phyloP scores from a whole-genome alignment of 1,140 invertebrate genomes.

The Aricia agestis region DNA sequence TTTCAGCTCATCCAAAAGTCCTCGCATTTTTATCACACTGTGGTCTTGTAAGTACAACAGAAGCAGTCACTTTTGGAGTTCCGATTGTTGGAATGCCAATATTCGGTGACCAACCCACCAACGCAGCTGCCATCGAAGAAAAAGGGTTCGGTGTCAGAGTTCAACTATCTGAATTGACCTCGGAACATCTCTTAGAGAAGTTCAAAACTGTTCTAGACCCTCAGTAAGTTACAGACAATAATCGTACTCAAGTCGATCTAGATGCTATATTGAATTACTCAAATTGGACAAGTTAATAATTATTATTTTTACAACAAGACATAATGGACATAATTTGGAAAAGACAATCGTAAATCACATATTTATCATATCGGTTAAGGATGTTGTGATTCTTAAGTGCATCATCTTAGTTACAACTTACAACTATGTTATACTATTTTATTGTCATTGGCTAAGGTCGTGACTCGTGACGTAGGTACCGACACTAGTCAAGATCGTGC shows the following conservation, averaged over 20 bases:
- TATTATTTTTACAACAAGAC: too few species aligned
- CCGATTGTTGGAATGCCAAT: constrained; percentile 85
- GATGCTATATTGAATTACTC: too few species aligned
- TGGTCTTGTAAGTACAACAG: constrained; percentile 84
- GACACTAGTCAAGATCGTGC: too few species aligned
- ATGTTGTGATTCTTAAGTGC: too few species aligned
- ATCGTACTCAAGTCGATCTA: not conserved
- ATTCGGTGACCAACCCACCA: constrained; percentile 82
- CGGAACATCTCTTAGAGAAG: constrained; percentile 75
- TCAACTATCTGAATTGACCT: constrained; percentile 76
- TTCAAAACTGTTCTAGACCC: constrained; percentile 76
- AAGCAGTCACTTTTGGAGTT: constrained; percentile 84
- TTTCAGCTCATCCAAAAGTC: constrained; percentile 81
- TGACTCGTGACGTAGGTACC: too few species aligned
- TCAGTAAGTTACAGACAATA: constrained; percentile 66
- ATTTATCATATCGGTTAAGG: not conserved
- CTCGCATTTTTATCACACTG: constrained; percentile 85
- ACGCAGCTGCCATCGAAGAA: constrained; percentile 77
- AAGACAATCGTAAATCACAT: too few species aligned
- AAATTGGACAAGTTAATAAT: too few species aligned
- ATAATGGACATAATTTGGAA: too few species aligned
- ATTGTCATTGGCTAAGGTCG: too few species aligned
- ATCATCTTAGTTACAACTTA: too few species aligned
- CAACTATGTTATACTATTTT: too few species aligned
- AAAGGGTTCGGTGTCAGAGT: constrained; percentile 79